These are phyloP conservation scores for Heterotis niloticus DNA, from an alignment of 2,113 vertebrate genomes.

Conservation along the genomic window DNA sequence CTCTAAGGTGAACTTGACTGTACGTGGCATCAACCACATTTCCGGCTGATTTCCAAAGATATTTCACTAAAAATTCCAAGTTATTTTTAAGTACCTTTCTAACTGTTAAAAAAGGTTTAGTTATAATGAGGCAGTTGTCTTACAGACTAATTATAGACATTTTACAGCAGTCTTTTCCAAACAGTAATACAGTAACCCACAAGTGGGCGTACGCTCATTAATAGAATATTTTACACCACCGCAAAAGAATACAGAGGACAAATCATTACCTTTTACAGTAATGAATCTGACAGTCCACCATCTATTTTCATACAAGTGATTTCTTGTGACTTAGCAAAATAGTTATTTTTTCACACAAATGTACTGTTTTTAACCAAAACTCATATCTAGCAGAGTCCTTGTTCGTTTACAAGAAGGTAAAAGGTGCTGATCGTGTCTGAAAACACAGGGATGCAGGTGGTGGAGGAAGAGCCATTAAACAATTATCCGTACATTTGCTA, in stretches of 20 bases:
- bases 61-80: background rate
- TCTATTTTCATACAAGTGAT: background rate
- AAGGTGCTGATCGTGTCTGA: no score
- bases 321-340: constrained; percentile 51
- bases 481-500: no score
- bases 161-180: background rate
- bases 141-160: background rate
- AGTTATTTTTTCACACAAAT: constrained; percentile 29
- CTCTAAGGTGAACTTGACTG: constrained; percentile 38
- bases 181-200: background rate
- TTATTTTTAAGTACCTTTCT: background rate
- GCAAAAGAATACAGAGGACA: no score
- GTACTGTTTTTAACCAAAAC: no score
- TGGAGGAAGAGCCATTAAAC: no score
- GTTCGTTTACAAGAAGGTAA: no score
- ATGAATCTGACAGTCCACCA: background rate
- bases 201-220: background rate
- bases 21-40: no score
- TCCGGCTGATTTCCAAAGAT: no score
- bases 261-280: background rate
- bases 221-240: background rate
- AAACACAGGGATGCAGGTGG: no score
- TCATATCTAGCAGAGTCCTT: no score
- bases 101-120: background rate
- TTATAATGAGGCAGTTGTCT: background rate